Percentiles rank a stretch among this genome's conserved stretches.
phyloP scores from a whole-genome alignment of 2,888 invertebrate genomes.

The Calliscelio sp. region DNA sequence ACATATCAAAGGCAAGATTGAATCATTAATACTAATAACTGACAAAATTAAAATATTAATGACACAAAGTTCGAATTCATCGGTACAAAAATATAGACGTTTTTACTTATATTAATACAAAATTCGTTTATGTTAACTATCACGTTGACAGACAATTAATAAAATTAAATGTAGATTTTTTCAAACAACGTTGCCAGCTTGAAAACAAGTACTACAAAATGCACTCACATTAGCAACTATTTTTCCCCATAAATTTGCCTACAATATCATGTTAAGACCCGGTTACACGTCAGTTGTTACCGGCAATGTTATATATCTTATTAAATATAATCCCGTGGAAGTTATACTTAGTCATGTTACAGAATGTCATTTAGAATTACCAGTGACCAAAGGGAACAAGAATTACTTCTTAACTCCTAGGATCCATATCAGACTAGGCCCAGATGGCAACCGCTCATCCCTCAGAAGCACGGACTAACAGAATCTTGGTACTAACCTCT shows the following conservation, averaged over 20 bases:
- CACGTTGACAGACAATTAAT: neutral
- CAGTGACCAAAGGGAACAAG: constrained; percentile 9
- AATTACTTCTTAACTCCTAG: constrained; percentile 72
- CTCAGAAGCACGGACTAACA: constrained; percentile 68
- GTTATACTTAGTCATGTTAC: too few species aligned
- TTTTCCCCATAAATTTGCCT: neutral
- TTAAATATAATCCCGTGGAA: constrained; percentile 42
- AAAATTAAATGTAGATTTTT: neutral
- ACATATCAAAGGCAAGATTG: too few species aligned
- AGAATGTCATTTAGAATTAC: too few species aligned
- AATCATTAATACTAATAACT: too few species aligned
- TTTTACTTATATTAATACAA: neutral
- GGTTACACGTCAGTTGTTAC: constrained; percentile 25
- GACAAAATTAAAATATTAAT: too few species aligned
- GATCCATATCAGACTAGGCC: constrained; percentile 67
- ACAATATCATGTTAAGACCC: constrained; percentile 7
- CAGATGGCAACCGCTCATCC: constrained; percentile 69
- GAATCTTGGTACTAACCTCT: constrained; percentile 2
- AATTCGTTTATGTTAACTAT: constrained; percentile 1
- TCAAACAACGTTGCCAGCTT: neutral
- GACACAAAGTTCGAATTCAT: too few species aligned
- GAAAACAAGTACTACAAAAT: constrained; percentile 16
- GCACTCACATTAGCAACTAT: neutral
- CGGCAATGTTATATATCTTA: constrained; percentile 42
- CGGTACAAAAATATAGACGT: neutral